A percentile compares a stretch with the other conserved stretches of the same genome.
Conservation (phyloP, 2,113 vertebrate species). For the Bostrychus sinensis region DNA sequence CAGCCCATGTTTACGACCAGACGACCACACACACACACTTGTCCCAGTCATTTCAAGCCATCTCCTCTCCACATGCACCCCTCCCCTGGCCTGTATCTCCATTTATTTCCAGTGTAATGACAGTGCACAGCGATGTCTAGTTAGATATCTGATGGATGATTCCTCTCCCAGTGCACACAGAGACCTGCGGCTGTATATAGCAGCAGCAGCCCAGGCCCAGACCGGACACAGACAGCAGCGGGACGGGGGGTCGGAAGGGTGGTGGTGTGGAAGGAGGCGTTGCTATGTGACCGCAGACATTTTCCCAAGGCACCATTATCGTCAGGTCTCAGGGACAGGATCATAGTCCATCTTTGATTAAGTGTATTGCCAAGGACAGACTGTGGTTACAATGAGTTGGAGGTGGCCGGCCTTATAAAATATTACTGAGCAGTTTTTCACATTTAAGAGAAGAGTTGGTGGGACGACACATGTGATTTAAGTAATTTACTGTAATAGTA, state of each 20-base stretch:
- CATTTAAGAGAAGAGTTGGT: no score
- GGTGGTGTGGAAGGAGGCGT: slow-evolving; percentile 16
- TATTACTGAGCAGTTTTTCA: no score
- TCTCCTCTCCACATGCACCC: neutral
- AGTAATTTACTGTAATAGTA: no score
- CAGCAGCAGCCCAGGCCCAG: slow-evolving; percentile 28
- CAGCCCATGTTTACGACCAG: neutral
- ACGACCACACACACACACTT: neutral
- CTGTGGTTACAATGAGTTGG: no score
- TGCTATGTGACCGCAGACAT: slow-evolving; percentile 48
- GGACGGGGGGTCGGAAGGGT: slow-evolving; percentile 9
- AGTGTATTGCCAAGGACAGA: no score
- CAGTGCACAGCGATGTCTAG: slow-evolving; percentile 8
- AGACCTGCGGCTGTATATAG: slow-evolving; percentile 26
- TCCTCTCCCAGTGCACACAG: slow-evolving; percentile 10
- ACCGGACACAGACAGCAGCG: slow-evolving; percentile 40
- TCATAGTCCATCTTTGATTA: neutral
- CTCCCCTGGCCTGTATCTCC: neutral
- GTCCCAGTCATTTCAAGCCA: neutral
- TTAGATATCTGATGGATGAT: slow-evolving; percentile 5
- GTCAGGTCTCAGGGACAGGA: neutral
- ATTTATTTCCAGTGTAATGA: slow-evolving; percentile 22
- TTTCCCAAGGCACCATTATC: slow-evolving; percentile 23
- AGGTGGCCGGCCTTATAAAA: no score
- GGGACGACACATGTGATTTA: no score